phyloP scores from a whole-genome alignment of 2,797 vertebrate species.

The Naso thynnoides region DNA sequence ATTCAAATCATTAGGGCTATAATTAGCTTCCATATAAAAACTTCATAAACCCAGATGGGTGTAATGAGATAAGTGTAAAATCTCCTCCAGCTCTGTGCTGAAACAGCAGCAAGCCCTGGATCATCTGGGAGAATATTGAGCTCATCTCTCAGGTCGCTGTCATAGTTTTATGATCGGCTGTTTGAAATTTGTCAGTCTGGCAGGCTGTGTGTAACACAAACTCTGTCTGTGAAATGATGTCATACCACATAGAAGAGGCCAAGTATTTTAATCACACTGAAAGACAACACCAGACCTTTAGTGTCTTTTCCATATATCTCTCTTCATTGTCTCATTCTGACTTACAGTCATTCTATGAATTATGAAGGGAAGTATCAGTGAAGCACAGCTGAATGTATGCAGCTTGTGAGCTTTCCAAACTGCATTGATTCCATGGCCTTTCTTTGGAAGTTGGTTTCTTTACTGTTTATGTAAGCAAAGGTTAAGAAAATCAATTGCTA shows the following conservation, averaged over 20 bases:
- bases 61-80: conserved; percentile 28
- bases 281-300: conserved; percentile 51
- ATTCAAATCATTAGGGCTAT: accelerated
- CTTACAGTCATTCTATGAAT: conserved; percentile 28
- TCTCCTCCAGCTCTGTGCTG: background rate
- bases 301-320: conserved; percentile 64
- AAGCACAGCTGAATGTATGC: conserved; percentile 35
- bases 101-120: conserved; percentile 37
- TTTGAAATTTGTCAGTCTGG: conserved; percentile 64
- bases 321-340: conserved; percentile 45
- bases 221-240: conserved; percentile 56
- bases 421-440: conserved; percentile 20
- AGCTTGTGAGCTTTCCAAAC: conserved; percentile 37
- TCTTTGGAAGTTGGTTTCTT: conserved; percentile 20
- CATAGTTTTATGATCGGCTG: conserved; percentile 68
- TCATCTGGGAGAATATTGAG: conserved; percentile 38
- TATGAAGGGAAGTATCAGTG: conserved; percentile 30
- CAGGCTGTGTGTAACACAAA: conserved; percentile 55
- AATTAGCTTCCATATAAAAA: background rate
- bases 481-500: conserved; percentile 20
- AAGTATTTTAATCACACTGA: conserved; percentile 65
- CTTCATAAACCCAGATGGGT: conserved; percentile 20
- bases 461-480: conserved; percentile 33
- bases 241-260: conserved; percentile 37
- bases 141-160: conserved; percentile 58